A percentile compares a stretch with the other conserved stretches of the same genome.
Conservation (phyloP, 1,140 invertebrate species). For the Trinorchestia longiramus region DNA sequence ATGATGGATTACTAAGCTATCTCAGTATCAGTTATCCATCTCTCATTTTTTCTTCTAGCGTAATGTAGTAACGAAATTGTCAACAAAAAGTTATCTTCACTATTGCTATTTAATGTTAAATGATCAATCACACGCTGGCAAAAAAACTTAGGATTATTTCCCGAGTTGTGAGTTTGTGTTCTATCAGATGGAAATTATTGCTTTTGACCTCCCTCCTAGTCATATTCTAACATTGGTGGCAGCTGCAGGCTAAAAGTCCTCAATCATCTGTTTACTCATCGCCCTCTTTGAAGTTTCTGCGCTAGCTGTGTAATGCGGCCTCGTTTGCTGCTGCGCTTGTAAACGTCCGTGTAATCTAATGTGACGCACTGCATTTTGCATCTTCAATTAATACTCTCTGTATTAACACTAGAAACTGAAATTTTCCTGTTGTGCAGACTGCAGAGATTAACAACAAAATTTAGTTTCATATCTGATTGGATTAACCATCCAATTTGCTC, state of each 20-base stretch:
- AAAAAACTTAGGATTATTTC: neutral
- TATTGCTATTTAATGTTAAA: no score
- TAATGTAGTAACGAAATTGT: neutral
- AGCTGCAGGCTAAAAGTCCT: neutral
- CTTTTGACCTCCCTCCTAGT: neutral
- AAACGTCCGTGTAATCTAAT: neutral
- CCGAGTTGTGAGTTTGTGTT: neutral
- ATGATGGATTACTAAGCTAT: no score
- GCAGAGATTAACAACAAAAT: neutral
- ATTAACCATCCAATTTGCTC: neutral
- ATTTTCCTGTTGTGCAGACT: neutral
- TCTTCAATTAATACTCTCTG: neutral
- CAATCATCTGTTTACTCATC: neutral
- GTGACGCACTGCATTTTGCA: neutral
- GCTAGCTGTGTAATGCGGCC: neutral
- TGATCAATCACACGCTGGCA: no score
- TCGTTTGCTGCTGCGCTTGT: neutral
- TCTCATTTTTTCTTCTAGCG: neutral
- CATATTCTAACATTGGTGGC: neutral
- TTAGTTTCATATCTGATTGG: neutral
- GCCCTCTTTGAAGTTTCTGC: neutral
- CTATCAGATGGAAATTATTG: neutral
- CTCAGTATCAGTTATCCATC: no score
- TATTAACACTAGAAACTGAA: neutral
- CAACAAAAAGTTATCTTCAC: neutral